Evolutionary conservation across 2,797 vertebrate species (phyloP).

Genomic region (Cichlasoma orientale): DNA sequence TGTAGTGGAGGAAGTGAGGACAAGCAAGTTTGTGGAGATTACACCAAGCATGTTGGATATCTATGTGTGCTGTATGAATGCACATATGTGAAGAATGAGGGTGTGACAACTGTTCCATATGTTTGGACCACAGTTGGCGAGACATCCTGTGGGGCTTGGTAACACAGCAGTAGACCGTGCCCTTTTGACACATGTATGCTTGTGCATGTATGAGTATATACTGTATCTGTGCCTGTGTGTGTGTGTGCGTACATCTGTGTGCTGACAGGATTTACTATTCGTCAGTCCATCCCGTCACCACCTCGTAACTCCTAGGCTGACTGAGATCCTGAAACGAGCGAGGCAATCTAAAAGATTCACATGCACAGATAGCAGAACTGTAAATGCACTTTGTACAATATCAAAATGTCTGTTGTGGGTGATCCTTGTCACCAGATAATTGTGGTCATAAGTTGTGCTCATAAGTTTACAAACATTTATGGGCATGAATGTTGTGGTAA

Average conservation of each 20-base stretch:
- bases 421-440: not conserved
- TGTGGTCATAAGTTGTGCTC: not conserved
- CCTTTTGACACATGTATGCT: conserved; percentile 39
- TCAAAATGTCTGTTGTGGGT: not conserved
- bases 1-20: conserved; percentile 34
- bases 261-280: conserved; percentile 67
- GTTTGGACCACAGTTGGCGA: conserved; percentile 50
- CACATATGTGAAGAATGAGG: conserved; percentile 9
- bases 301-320: conserved; percentile 46
- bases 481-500: not conserved
- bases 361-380: not conserved
- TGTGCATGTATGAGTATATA: conserved; percentile 33
- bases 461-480: not conserved
- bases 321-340: conserved; percentile 30
- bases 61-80: conserved; percentile 8
- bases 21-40: conserved; percentile 36
- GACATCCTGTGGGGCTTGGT: conserved; percentile 60
- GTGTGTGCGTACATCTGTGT: conserved; percentile 22
- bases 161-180: conserved; percentile 44
- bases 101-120: conserved; percentile 47
- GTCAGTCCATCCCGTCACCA: conserved; percentile 53
- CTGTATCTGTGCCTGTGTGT: conserved; percentile 7
- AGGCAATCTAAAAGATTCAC: conserved; percentile 7
- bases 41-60: conserved; percentile 15
- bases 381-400: not conserved